Evolutionary conservation across 2,797 vertebrate genomes (phyloP), one percentile per base, ranked within the genome.

Genomic region (Mormyrus proboscirostris): DNA sequence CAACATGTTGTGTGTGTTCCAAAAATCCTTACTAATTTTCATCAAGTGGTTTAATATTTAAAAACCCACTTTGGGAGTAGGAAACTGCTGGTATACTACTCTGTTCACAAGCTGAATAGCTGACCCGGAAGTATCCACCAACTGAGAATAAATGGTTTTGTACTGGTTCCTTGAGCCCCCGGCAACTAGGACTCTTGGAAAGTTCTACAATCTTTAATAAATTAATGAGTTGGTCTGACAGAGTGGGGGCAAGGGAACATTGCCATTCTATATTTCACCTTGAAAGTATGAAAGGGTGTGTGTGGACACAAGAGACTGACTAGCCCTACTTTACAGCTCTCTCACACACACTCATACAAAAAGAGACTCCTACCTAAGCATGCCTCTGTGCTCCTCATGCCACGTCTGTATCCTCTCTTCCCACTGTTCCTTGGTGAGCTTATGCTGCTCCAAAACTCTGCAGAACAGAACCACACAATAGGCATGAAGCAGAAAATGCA

Each of bases 361-460:
- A 12, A 33, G 51, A 14, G 29, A 85, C 29, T 89, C 90, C 62
- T 82, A 99, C 98, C 98, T 97, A 91, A 99, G 95, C 97, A 99
- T 99, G 93, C 97, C 97, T 93, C 96, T 95, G 92, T 99, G 98
- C 85, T 99, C 98, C 90, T 99, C 97, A 33, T 99, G 98, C 98
- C 98, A 99, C 25, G 97, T 97, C 94, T 99, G 98, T 96, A 99
- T 99, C 93, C 98, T 96, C 94, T 99, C 98, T 94, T 99, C 98
- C 98, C 98, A 99, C 89, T 99, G 98, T 90, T 99, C 98, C 95
- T 99, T 99, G 89, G 98, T 99, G 92, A 99, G 94, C 93, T 99
- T 99, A 94, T 99, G 98, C 92, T 99, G 98, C 92, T 99, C 98
- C 93, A 99, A 95, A 90, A 99, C 98, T 49, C 98, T 99, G 90